Percentiles rank a stretch among this genome's conserved stretches.
These are phyloP conservation scores for Sussaba pulchella DNA, from an alignment of 2,888 invertebrate genomes.

Conservation along the genomic window DNA sequence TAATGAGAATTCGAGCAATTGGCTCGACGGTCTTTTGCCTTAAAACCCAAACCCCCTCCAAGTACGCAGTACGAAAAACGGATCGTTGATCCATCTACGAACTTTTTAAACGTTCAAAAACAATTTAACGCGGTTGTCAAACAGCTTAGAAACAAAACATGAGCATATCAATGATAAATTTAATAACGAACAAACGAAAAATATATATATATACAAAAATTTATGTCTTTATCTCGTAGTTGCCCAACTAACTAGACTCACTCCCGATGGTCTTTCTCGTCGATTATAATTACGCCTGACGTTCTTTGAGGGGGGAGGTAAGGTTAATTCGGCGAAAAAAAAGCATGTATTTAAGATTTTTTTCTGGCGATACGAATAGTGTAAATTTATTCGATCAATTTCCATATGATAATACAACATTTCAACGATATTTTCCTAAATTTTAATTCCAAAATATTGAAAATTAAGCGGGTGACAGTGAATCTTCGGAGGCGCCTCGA, in stretches of 20 bases:
- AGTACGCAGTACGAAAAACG: conserved; percentile 54
- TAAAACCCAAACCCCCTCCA: conserved; percentile 47
- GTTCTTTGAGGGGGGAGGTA: too few species aligned
- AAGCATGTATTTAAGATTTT: too few species aligned
- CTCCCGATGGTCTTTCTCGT: conserved; percentile 56
- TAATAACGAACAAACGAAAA: too few species aligned
- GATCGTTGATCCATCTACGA: conserved; percentile 44
- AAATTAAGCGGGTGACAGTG: too few species aligned
- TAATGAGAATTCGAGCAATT: conserved; percentile 44
- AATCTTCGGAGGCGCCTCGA: too few species aligned
- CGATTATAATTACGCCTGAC: conserved; percentile 17
- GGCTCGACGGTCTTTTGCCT: conserved; percentile 62
- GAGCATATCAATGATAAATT: conserved; percentile 46
- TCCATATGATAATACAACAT: too few species aligned
- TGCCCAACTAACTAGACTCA: conserved; percentile 44
- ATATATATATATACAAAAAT: conserved; percentile 32
- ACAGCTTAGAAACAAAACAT: conserved; percentile 41
- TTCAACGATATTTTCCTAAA: too few species aligned
- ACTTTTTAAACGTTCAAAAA: conserved; percentile 39
- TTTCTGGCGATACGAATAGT: too few species aligned
- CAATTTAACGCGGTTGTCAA: conserved; percentile 42
- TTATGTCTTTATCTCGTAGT: conserved; percentile 26
- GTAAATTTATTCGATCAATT: too few species aligned
- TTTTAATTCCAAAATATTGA: too few species aligned
- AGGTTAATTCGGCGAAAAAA: too few species aligned